Percentiles rank a stretch among this genome's conserved stretches.
Conservation (phyloP, 2,113 vertebrate species). For the Syngnathus typhle region DNA sequence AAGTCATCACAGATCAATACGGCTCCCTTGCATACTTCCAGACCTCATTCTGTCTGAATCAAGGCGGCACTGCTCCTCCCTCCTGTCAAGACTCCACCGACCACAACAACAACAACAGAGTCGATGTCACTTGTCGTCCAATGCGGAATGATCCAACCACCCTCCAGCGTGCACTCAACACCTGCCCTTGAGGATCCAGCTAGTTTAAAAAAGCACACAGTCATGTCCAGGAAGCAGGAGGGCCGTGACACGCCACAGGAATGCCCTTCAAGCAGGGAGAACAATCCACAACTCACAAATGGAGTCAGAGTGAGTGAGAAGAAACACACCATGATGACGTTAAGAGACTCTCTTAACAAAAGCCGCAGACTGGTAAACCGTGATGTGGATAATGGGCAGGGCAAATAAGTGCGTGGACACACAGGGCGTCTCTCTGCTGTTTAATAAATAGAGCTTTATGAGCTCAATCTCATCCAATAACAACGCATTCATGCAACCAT, state of each 20-base stretch:
- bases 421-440: conserved; percentile 17
- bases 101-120: conserved; percentile 17
- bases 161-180: conserved; percentile 28
- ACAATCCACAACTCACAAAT: conserved; percentile 39
- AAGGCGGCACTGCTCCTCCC: conserved; percentile 15
- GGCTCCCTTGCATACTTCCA: conserved; percentile 7
- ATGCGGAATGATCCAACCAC: conserved; percentile 41
- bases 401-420: conserved; percentile 5
- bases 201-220: conserved; percentile 35
- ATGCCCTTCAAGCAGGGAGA: conserved; percentile 46
- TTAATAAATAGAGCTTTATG: conserved; percentile 32
- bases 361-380: not conserved
- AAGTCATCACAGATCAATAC: conserved; percentile 35
- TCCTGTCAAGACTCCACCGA: conserved; percentile 30
- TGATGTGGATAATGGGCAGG: not conserved
- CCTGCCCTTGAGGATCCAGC: conserved; percentile 44
- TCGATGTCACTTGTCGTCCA: conserved; percentile 20
- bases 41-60: conserved; percentile 29
- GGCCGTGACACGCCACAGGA: conserved; percentile 48
- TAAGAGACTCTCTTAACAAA: conserved; percentile 27
- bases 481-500: conserved; percentile 4
- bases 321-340: conserved; percentile 35
- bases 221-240: conserved; percentile 24
- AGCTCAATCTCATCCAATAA: conserved; percentile 33
- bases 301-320: conserved; percentile 48